Percentiles rank a stretch among this genome's conserved stretches.
Evolutionary conservation across 2,113 vertebrate species (phyloP).

Genomic region (Bubo blakistoni): DNA sequence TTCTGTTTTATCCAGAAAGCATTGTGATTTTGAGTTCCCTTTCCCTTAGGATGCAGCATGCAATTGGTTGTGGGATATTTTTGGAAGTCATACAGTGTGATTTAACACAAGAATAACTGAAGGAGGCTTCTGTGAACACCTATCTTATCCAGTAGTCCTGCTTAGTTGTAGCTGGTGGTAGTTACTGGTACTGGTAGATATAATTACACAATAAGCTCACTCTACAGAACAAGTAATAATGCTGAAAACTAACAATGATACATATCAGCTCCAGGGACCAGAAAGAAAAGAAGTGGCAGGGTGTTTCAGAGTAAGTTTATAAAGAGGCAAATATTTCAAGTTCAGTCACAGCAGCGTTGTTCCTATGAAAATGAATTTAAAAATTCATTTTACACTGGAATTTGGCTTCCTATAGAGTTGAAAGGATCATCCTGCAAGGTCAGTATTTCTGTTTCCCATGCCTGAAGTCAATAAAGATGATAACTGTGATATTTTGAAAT

Average conservation of each 20-base stretch:
- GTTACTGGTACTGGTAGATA: not conserved
- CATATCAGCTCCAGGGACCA: not conserved
- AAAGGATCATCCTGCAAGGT: not conserved
- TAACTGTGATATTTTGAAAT: not conserved
- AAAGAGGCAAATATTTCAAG: not conserved
- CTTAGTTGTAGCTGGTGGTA: not conserved
- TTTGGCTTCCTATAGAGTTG: not conserved
- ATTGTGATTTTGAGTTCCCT: not conserved
- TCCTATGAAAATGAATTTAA: not conserved
- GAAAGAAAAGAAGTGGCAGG: not conserved
- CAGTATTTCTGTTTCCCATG: not conserved
- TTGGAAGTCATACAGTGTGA: not conserved
- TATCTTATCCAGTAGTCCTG: not conserved
- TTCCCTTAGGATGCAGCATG: not conserved
- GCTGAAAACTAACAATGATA: not conserved
- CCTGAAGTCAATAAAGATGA: not conserved
- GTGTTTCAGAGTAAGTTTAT: not conserved
- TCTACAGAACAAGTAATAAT: not conserved
- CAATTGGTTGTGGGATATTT: not conserved
- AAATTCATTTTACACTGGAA: not conserved
- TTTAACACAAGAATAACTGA: not conserved
- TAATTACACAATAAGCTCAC: not conserved
- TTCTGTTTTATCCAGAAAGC: not conserved
- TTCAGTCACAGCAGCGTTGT: not conserved
- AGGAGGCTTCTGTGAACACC: not conserved